Conservation (phyloP, 2,113 vertebrate genomes). For the Prinia subflava region DNA sequence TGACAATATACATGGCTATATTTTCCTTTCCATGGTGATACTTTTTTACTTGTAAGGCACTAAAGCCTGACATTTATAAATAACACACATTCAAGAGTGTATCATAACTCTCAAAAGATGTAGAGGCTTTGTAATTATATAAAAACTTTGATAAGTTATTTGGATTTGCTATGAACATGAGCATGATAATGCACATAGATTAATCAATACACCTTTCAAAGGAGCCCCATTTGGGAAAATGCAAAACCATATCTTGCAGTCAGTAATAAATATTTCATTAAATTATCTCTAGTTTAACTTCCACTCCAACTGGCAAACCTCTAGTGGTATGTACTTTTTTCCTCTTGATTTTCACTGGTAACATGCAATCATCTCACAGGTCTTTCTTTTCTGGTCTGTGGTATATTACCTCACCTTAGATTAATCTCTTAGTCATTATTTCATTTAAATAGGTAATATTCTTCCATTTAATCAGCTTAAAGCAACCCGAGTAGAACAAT, state of each 20-base stretch:
- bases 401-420: neutral
- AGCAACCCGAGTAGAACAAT: neutral
- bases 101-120: neutral
- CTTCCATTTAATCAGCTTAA: constrained; percentile 34
- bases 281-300: constrained; percentile 45
- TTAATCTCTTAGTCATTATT: constrained; percentile 12
- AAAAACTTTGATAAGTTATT: neutral
- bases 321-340: neutral
- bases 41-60: neutral
- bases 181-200: neutral
- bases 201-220: constrained; percentile 27
- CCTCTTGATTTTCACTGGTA: constrained; percentile 1
- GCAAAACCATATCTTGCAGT: neutral
- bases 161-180: neutral
- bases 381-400: constrained; percentile 18
- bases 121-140: neutral
- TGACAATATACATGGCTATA: neutral
- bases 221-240: constrained; percentile 6
- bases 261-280: constrained; percentile 54
- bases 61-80: neutral
- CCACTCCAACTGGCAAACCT: neutral
- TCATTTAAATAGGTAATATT: constrained; percentile 31
- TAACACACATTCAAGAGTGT: neutral
- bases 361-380: neutral
- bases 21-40: neutral